Conservation (phyloP, 1,140 invertebrate species). For the Brachionus rotundiformis region DNA sequence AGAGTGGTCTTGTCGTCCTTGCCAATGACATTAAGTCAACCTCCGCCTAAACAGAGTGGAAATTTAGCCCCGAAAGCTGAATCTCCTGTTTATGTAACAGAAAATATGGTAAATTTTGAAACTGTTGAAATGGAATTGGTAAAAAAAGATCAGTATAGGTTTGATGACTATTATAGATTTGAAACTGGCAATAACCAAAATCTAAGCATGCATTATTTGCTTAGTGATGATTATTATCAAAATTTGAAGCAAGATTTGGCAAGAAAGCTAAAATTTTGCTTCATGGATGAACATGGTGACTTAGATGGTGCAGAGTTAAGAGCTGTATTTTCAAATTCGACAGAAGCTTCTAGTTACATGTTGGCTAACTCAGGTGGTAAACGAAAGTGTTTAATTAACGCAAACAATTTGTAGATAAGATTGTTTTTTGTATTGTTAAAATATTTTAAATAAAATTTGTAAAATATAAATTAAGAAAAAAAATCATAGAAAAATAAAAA, state of each 20-base stretch:
- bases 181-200: not conserved
- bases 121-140: conserved; percentile 29
- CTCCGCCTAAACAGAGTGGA: not conserved
- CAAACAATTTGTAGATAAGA: conserved; percentile 34
- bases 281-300: not conserved
- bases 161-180: conserved; percentile 42
- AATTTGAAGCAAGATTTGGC: conserved; percentile 17
- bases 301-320: not conserved
- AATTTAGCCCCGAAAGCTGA: not conserved
- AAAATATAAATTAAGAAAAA: not conserved
- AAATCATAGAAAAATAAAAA: not conserved
- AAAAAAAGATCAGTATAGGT: conserved; percentile 28
- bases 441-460: not conserved
- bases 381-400: not conserved
- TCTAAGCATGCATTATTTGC: conserved; percentile 2
- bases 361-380: not conserved
- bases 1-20: not conserved
- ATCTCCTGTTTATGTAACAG: not conserved
- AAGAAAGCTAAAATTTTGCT: not conserved
- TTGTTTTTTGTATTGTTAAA: conserved; percentile 4
- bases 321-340: not conserved
- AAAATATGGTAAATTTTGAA: not conserved
- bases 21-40: not conserved
- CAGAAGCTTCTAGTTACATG: not conserved
- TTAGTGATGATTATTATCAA: conserved; percentile 41